Percentiles rank a stretch among this genome's conserved stretches.
phyloP scores from a whole-genome alignment of 2,113 vertebrate species.

The Pontoporia blainvillei region DNA sequence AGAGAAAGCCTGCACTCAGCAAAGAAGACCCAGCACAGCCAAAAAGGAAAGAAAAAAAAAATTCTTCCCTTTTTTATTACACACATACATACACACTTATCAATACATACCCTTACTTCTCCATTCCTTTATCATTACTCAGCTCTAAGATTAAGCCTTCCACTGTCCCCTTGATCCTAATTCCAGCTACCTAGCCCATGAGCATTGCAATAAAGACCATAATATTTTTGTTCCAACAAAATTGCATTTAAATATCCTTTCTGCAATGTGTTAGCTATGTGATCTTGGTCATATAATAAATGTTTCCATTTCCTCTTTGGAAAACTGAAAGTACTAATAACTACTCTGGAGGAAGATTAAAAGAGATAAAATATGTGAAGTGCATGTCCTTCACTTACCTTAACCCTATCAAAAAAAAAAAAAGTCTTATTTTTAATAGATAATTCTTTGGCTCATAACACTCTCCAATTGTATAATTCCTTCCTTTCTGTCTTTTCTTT shows the following conservation, averaged over 20 bases:
- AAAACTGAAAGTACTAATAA: neutral
- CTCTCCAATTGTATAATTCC: neutral
- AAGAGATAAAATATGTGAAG: neutral
- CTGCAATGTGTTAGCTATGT: neutral
- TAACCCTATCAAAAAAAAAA: neutral
- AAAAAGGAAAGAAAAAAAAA: no score
- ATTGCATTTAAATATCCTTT: neutral
- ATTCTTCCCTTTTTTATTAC: neutral
- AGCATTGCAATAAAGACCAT: neutral
- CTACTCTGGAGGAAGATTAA: neutral
- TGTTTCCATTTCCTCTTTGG: neutral
- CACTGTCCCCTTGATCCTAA: neutral
- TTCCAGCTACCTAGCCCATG: neutral
- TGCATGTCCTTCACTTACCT: neutral
- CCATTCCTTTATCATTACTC: neutral
- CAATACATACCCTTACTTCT: neutral
- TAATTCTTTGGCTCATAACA: neutral
- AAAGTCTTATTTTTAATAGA: neutral
- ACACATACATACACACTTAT: neutral
- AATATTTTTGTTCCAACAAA: neutral
- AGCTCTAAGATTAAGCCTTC: neutral
- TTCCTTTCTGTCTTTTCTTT: neutral
- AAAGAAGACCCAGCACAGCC: no score
- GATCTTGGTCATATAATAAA: neutral
- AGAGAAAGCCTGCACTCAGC: no score